Evolutionary conservation across 1,140 invertebrate genomes (phyloP), one percentile per base, ranked within the genome.

Genomic region (Bombus pascuorum): DNA sequence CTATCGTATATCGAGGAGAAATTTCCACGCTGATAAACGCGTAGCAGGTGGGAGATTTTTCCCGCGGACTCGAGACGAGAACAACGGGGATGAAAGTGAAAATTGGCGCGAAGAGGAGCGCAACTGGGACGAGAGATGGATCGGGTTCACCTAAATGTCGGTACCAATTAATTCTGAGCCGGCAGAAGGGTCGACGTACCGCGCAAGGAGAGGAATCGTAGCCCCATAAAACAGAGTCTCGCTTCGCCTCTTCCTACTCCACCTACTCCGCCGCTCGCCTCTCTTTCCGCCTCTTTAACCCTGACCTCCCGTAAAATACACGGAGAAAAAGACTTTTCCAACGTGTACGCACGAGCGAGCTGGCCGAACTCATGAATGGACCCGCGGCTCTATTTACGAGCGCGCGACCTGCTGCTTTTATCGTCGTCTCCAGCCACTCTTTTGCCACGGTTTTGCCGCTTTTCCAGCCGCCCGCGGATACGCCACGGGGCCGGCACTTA

Each of bases 341-440:
- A 87, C 89, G 88, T 90, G 80, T 90, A 93, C 93, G 92, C 91
- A 93, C 93, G 92, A 92, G 88, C 90, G 92, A 92, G 92, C 79
- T 92, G 92, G 91, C 92, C 93, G 90, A 93, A 93, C 92, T 93
- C 93, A 92, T 94, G 93, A 93, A 94, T 93, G 93, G 92, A 93
- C 92, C 91, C 90, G 91, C 82, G 92, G 91, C 92, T 93, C 93
- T 93, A 92, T 92, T 94, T 93, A 92, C 92, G 93, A 89, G 85
- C 81, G 90, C 89, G 89, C 92, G 91, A 85, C 84, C 82, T 87
- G 90, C 87, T 87, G 88, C 90, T 92, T 93, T 92, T 92, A 92
- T 91, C 91, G 86, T 86, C 74, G 83, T 87, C 84, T 85, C 90
- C 39, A 47, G 81, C 83, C 85, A 62, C 83, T 68, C 73, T 86